Percentiles rank a stretch among this genome's conserved stretches.
These are phyloP conservation scores for Sparus aurata DNA, from an alignment of 2,797 vertebrate genomes.

Conservation along the genomic window DNA sequence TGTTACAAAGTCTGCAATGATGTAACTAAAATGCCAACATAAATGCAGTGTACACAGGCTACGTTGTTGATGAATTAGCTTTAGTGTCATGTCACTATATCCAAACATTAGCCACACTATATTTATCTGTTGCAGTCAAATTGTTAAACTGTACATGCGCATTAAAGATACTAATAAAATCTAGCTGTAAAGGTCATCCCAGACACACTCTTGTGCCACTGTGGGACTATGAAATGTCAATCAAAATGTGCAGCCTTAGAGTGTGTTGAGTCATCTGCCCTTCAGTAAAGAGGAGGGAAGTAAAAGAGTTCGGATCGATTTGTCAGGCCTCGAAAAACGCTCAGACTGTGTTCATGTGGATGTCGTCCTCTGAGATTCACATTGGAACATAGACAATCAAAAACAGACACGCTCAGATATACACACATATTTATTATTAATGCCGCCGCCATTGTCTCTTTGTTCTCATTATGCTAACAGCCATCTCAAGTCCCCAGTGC, in stretches of 20 bases:
- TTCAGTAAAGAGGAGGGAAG: not conserved
- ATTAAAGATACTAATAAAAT: slow-evolving; percentile 4
- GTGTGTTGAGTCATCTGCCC: slow-evolving; percentile 13
- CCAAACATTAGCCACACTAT: not conserved
- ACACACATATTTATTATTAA: slow-evolving; percentile 46
- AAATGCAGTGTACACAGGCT: not conserved
- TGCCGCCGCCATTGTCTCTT: slow-evolving; percentile 54
- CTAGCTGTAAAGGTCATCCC: not conserved
- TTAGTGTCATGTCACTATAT: not conserved
- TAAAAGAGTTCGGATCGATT: not conserved
- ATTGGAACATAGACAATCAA: slow-evolving; percentile 14
- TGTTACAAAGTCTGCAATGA: no score
- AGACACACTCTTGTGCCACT: not conserved
- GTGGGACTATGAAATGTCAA: slow-evolving; percentile 9
- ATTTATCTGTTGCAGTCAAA: not conserved
- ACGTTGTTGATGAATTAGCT: not conserved
- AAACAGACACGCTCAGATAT: slow-evolving; percentile 7
- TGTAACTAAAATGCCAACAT: no score
- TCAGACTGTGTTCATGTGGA: not conserved
- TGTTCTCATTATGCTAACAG: slow-evolving; percentile 58
- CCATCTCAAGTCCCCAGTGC: slow-evolving; percentile 36
- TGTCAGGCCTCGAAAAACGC: slow-evolving; percentile 1
- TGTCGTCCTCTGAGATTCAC: slow-evolving; percentile 13
- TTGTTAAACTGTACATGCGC: not conserved
- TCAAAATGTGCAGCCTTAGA: slow-evolving; percentile 11